Conservation (phyloP, 2,888 invertebrate genomes). For the Protonemura montana region DNA sequence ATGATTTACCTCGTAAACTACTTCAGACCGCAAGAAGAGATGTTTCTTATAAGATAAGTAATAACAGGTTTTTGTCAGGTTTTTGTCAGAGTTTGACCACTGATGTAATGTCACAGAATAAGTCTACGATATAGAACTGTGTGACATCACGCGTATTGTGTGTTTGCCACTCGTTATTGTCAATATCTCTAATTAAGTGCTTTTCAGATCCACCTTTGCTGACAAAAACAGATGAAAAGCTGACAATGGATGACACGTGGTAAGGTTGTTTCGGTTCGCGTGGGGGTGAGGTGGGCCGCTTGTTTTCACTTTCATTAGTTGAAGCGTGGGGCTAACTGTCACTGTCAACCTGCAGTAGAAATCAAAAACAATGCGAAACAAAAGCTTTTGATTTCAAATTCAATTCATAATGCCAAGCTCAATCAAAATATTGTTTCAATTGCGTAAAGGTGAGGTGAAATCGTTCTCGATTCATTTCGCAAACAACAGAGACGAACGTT, state of each 20-base stretch:
- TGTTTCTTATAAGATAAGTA: background rate
- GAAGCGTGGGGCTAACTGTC: background rate
- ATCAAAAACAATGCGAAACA: conserved; percentile 32
- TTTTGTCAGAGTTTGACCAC: background rate
- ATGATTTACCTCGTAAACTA: background rate
- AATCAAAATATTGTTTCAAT: conserved; percentile 23
- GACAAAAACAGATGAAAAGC: conserved; percentile 32
- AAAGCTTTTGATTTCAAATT: conserved; percentile 45
- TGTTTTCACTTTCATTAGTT: conserved; percentile 25
- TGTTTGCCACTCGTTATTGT: conserved; percentile 17
- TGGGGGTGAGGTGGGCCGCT: background rate
- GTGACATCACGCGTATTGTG: background rate
- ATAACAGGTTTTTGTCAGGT: background rate
- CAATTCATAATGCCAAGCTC: conserved; percentile 1
- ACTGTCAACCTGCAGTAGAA: background rate
- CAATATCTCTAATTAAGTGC: conserved; percentile 37
- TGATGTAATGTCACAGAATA: conserved; percentile 13
- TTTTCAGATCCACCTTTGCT: conserved; percentile 27
- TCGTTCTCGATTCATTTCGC: background rate
- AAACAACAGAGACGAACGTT: background rate
- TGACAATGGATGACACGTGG: conserved; percentile 1
- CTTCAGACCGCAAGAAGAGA: background rate
- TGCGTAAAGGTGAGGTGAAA: background rate
- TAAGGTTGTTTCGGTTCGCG: background rate
- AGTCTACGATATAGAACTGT: background rate